Evolutionary conservation across 1,140 invertebrate genomes (phyloP), one percentile per base, ranked within the genome.

Genomic region (Elymnias hypermnestra): DNA sequence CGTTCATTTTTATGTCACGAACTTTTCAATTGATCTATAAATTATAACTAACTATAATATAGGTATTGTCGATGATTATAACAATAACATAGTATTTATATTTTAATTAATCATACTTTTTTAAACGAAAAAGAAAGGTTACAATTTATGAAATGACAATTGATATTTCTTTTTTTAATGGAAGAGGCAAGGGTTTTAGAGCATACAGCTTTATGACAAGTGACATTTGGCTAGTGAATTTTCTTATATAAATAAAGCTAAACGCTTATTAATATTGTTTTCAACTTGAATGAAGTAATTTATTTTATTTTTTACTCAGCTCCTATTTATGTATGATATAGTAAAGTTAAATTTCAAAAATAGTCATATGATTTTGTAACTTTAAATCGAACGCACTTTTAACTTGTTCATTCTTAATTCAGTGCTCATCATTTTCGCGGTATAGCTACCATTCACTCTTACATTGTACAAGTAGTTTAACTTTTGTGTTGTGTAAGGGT

Each of bases 1-100:
- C 49, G 19, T 73, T 72, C 71, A 74, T 77, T 62, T 44, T 64
- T 13, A 15, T 6, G 9, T 33, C 9, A 12, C 4, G 3, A 33
- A 5, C 12, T 5, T 33, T 33, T 33, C 6, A 5, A n/a, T 26
- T 36, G 15, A 18, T 14, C 2, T 17, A 36, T 5, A 15, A 17
- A 3, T 4, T 21, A 6, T 18, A 12, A 3, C 17, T 36, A 2
- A 18, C 33, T 15, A 1, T 17, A 3, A 17, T 36, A 2, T 17
- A 15, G 5, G 5, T 10, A n/a, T 17, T 9, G 7, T 4, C 19
- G 19, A 21, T n/a, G 19, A 21, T 21, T 4, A 21, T 21, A 31
- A 31, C 14, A 3, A 26, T 26, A 26, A 31, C 14, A 31, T 13
- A 12, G 6, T 12, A 31, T 12, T 10, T 6, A 12, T 12, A 31